Evolutionary conservation across 1,140 invertebrate genomes (phyloP).

Genomic region (Anastatus disparis): DNA sequence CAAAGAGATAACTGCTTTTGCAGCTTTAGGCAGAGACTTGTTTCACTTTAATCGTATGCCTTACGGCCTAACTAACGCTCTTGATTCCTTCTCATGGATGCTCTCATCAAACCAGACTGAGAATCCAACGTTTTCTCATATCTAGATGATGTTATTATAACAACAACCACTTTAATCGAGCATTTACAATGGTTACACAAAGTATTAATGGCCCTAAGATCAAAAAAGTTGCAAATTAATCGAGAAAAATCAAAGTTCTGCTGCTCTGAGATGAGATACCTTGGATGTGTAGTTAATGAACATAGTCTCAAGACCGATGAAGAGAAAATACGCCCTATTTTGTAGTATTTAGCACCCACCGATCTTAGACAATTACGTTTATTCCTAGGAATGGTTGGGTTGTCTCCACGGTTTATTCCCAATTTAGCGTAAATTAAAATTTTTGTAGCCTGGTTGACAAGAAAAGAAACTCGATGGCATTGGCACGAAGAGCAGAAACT

Average conservation of each 20-base stretch:
- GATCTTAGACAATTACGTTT: background rate
- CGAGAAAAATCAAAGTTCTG: background rate
- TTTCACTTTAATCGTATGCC: slow-evolving; percentile 54
- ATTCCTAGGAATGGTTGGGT: background rate
- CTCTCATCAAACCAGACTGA: slow-evolving; percentile 43
- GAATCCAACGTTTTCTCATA: slow-evolving; percentile 46
- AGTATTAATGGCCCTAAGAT: slow-evolving; percentile 45
- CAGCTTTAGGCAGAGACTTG: slow-evolving; percentile 45
- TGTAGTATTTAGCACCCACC: background rate
- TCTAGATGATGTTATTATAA: slow-evolving; percentile 57
- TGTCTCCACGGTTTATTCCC: background rate
- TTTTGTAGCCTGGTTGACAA: background rate
- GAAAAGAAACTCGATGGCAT: background rate
- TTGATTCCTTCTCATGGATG: slow-evolving; percentile 47
- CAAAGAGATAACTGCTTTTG: slow-evolving; percentile 54
- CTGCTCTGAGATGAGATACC: background rate
- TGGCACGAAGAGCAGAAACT: background rate
- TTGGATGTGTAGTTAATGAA: background rate
- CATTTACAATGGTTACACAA: slow-evolving; percentile 47
- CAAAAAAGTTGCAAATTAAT: background rate
- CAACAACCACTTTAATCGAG: slow-evolving; percentile 46
- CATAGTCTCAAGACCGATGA: background rate
- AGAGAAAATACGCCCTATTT: background rate
- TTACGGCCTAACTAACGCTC: slow-evolving; percentile 53
- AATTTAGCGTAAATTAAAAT: background rate